Conservation (phyloP, 2,113 vertebrate genomes). For the Centrocercus urophasianus region DNA sequence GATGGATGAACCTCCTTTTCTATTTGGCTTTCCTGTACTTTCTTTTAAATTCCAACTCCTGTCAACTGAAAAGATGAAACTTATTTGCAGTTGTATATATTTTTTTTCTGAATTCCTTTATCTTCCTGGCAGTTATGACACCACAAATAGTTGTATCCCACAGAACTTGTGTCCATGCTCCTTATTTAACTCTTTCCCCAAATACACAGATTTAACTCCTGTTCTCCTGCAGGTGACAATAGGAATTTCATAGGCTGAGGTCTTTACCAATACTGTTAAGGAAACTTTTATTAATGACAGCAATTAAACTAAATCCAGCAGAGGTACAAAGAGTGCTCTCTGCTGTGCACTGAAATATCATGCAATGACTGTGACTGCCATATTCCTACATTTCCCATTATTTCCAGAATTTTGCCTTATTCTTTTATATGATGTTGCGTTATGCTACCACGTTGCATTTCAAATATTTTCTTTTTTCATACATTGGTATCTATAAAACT, state of each 20-base stretch:
- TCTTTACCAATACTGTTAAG: not conserved
- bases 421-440: not conserved
- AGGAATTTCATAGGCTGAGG: not conserved
- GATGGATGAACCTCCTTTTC: not conserved
- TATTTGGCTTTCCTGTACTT: not conserved
- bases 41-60: not conserved
- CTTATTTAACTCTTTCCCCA: not conserved
- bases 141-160: not conserved
- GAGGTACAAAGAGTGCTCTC: slow-evolving; percentile 6
- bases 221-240: not conserved
- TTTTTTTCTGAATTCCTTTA: slow-evolving; percentile 13
- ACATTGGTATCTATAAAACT: not conserved
- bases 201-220: not conserved
- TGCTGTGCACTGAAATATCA: not conserved
- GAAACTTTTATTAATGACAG: not conserved
- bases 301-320: not conserved
- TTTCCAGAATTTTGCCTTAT: not conserved
- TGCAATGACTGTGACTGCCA: not conserved
- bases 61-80: not conserved
- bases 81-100: not conserved
- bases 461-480: not conserved
- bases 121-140: not conserved
- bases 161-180: not conserved
- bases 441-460: not conserved
- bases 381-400: rapidly evolving